Percentiles rank a stretch among this genome's conserved stretches.
Conservation (phyloP, 2,888 invertebrate genomes). For the Eupithecia inturbata region DNA sequence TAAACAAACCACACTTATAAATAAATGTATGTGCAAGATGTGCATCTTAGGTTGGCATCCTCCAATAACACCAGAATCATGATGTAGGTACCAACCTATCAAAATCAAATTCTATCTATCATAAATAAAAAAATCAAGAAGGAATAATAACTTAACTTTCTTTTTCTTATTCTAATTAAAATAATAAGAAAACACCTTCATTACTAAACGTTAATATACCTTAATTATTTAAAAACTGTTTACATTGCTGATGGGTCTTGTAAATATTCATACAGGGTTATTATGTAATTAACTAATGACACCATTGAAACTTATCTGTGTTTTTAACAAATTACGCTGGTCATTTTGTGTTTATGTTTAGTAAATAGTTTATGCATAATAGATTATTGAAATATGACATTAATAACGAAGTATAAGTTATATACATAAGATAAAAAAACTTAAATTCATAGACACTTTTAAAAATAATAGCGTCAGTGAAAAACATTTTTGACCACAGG, state of each 20-base stretch:
- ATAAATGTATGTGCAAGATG: too few relatives aligned
- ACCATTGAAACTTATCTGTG: background rate
- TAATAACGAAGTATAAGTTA: background rate
- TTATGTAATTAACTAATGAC: constrained; percentile 7
- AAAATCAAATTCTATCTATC: too few relatives aligned
- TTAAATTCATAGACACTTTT: background rate
- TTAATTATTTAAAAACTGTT: background rate
- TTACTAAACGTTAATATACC: background rate
- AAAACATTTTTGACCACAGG: background rate
- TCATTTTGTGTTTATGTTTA: background rate
- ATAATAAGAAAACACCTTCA: background rate
- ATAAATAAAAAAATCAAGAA: too few relatives aligned
- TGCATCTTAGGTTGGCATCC: too few relatives aligned
- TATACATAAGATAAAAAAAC: background rate
- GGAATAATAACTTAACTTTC: background rate
- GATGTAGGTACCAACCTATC: too few relatives aligned
- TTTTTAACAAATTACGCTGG: background rate
- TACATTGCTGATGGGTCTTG: background rate
- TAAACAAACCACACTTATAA: too few relatives aligned
- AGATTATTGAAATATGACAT: background rate
- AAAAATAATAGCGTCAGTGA: background rate
- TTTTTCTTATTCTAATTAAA: background rate
- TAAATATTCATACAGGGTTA: constrained; percentile 9
- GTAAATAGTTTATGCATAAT: background rate
- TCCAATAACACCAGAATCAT: too few relatives aligned